These are phyloP conservation scores for Stratiolaelaps scimitus DNA, from an alignment of 1,140 invertebrate genomes.

Conservation along the genomic window DNA sequence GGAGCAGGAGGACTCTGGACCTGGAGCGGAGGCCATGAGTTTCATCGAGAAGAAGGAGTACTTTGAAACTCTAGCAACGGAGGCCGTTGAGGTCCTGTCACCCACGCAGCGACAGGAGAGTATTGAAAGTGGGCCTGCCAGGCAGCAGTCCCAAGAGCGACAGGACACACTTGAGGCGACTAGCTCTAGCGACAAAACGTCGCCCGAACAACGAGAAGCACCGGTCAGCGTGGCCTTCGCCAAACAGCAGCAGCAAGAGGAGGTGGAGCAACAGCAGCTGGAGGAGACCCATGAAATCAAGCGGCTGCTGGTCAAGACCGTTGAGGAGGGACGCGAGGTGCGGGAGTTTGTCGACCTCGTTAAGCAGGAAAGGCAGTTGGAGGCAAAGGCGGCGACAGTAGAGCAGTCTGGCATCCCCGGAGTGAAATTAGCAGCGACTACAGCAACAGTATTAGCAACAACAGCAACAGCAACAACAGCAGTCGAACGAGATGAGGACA, in stretches of 20 bases:
- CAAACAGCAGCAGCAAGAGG: no score
- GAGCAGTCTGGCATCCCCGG: no score
- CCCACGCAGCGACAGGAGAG: constrained; percentile 3
- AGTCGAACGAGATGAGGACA: no score
- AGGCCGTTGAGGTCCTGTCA: constrained; percentile 25
- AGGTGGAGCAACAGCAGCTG: not conserved
- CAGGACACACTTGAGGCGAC: not conserved
- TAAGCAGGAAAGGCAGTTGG: constrained; percentile 24
- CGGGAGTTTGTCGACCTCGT: constrained; percentile 26
- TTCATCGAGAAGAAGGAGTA: constrained; percentile 28
- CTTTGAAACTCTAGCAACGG: constrained; percentile 28
- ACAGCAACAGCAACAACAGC: not conserved
- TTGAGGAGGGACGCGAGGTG: constrained; percentile 12
- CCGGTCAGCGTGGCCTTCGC: not conserved
- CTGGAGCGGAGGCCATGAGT: constrained; percentile 26
- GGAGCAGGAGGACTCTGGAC: constrained; percentile 26
- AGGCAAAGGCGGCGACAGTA: not conserved
- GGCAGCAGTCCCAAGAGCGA: constrained; percentile 20
- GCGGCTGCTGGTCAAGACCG: constrained; percentile 21
- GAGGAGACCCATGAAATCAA: constrained; percentile 1
- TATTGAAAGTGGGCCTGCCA: not conserved
- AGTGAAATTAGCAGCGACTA: constrained; percentile 38
- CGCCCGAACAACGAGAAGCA: not conserved
- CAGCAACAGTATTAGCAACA: constrained; percentile 39
- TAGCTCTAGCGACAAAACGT: not conserved